Evolutionary conservation across 2,888 invertebrate genomes (phyloP), one percentile per base, ranked within the genome.

Genomic region (Volucella inflata): DNA sequence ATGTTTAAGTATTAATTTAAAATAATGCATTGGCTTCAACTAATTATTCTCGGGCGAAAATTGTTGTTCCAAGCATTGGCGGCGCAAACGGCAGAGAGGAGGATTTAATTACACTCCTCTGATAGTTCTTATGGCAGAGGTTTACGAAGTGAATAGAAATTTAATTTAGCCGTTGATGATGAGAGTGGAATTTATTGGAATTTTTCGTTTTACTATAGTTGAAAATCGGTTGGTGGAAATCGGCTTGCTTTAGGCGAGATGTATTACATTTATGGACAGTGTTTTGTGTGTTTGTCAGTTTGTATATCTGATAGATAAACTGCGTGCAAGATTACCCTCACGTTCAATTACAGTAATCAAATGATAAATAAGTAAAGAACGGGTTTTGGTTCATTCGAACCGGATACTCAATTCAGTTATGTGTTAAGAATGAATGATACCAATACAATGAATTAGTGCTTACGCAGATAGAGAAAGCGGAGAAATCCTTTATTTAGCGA

Each of bases 41-140:
- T 83, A 83, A 83, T 78, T 83, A 83, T 83, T 83, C 74, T 55
- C 74, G 51, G 74, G 83, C 83, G 83, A 78, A 83, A 83, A 83
- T 78, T 72, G 78, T 72, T 83, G 78, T 83, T 67, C 44, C 55
- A 12, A 62, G 51, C 48, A 59, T n/a, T n/a, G 57, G 53, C 60
- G 59, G 70, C 30, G 10, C 14, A 55, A 53, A 59, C 68, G 72
- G 67, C 51, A 57, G 62, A 72, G 83, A 78, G 78, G 83, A 78
- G 78, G 78, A 78, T 78, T 83, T 83, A 83, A 83, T 83, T 83
- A 78, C 74, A 83, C 82, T 77, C 60, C 77, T 68, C 67, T 68
- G 72, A 78, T 68, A 82, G 72, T 78, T 82, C 77, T 67, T 81
- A 65, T 51, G 65, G 46, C 16, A 16, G 12, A 40, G 74, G 74